These are phyloP conservation scores for Presbytis comata DNA, from an alignment of 2,797 vertebrate genomes.

Conservation along the genomic window DNA sequence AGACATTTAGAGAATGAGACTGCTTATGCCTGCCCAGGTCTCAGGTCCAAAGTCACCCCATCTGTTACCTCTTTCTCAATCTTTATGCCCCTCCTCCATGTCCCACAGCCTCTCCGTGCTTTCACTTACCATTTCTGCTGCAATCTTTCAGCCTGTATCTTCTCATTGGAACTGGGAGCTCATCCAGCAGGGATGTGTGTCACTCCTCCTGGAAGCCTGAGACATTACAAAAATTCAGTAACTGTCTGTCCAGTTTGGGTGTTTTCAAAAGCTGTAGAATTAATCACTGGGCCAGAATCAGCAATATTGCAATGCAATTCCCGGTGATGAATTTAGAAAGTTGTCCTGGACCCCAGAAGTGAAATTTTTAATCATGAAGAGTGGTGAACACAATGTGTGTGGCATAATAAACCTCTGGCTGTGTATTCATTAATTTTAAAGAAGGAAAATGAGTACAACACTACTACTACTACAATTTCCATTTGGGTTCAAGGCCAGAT, in stretches of 20 bases:
- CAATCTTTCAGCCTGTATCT: background rate
- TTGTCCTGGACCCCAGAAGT: background rate
- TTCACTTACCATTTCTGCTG: accelerated
- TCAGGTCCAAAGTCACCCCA: background rate
- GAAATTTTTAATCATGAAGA: background rate
- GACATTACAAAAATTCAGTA: background rate
- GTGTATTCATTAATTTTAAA: background rate
- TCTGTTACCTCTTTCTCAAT: background rate
- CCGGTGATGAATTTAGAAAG: background rate
- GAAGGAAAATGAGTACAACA: background rate
- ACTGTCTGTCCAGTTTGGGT: background rate
- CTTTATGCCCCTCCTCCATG: accelerated
- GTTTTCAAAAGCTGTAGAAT: background rate
- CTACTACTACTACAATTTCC: background rate
- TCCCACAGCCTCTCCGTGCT: accelerated
- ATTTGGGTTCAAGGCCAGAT: background rate
- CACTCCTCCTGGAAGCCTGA: background rate
- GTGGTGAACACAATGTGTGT: no score
- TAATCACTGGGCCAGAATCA: background rate
- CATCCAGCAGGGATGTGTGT: background rate
- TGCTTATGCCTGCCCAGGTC: no score
- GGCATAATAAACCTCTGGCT: background rate
- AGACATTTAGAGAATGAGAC: background rate
- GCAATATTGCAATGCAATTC: background rate
- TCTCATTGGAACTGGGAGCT: accelerated